Evolutionary conservation across 2,888 invertebrate genomes (phyloP).

Genomic region (Craniophora ligustri): DNA sequence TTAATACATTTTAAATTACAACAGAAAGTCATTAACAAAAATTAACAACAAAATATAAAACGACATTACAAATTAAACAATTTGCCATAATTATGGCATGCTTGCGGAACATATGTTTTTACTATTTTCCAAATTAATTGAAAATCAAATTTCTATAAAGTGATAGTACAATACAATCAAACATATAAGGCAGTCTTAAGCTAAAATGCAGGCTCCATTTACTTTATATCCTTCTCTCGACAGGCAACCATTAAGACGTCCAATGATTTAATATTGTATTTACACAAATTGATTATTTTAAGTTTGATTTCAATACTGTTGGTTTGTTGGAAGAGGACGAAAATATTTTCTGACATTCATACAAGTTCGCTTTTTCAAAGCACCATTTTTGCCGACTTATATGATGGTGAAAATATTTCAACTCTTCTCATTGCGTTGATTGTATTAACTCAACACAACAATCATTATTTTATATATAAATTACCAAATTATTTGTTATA

Average conservation of each 20-base stretch:
- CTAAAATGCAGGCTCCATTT: conserved; percentile 49
- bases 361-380: neutral
- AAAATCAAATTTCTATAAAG: conserved; percentile 19
- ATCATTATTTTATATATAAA: no score
- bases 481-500: no score
- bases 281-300: neutral
- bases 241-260: conserved; percentile 21
- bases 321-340: neutral
- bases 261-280: neutral
- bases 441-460: neutral
- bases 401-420: neutral
- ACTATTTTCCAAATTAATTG: conserved; percentile 17
- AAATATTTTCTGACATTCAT: neutral
- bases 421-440: neutral
- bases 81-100: conserved; percentile 21
- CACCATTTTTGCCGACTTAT: neutral
- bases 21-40: conserved; percentile 47
- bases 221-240: conserved; percentile 21
- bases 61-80: conserved; percentile 27
- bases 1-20: conserved; percentile 36
- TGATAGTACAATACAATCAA: conserved; percentile 25
- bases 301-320: neutral
- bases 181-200: conserved; percentile 50
- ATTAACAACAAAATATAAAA: conserved; percentile 48
- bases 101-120: conserved; percentile 1